A percentile compares a stretch with the other conserved stretches of the same genome.
Evolutionary conservation across 2,888 invertebrate genomes (phyloP).

Genomic region (Polydrusus tereticollis): DNA sequence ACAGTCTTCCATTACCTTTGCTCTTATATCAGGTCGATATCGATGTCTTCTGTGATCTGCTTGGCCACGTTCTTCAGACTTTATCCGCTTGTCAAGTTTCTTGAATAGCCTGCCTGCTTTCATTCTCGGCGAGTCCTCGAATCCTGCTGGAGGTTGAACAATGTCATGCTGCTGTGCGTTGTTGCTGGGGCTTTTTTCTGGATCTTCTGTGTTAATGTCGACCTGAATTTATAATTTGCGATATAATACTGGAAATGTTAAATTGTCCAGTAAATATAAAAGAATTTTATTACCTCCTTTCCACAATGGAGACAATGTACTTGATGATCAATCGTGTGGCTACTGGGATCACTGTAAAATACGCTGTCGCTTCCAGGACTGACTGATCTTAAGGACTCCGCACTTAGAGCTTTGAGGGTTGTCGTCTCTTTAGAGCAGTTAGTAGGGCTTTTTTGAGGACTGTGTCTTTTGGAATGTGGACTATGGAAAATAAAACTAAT

Average conservation of each 20-base stretch:
- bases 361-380: conserved; percentile 93
- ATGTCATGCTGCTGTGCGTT: conserved; percentile 71
- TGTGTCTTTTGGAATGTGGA: conserved; percentile 64
- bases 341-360: conserved; percentile 86
- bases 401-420: conserved; percentile 83
- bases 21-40: conserved; percentile 81
- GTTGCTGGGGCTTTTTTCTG: conserved; percentile 57
- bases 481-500: conserved; percentile 21
- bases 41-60: conserved; percentile 72
- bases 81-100: conserved; percentile 79
- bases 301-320: conserved; percentile 88
- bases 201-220: conserved; percentile 65
- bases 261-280: too few relatives aligned
- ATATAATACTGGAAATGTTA: too few relatives aligned
- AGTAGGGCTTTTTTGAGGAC: conserved; percentile 57
- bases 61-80: conserved; percentile 82
- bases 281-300: conserved; percentile 71
- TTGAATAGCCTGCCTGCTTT: conserved; percentile 76
- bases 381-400: conserved; percentile 89
- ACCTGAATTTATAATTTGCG: conserved; percentile 62
- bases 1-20: conserved; percentile 72
- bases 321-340: conserved; percentile 66
- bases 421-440: conserved; percentile 60
- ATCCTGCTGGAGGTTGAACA: conserved; percentile 90
- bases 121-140: conserved; percentile 82